phyloP scores from a whole-genome alignment of 2,888 invertebrate species.

The Rapana venosa region DNA sequence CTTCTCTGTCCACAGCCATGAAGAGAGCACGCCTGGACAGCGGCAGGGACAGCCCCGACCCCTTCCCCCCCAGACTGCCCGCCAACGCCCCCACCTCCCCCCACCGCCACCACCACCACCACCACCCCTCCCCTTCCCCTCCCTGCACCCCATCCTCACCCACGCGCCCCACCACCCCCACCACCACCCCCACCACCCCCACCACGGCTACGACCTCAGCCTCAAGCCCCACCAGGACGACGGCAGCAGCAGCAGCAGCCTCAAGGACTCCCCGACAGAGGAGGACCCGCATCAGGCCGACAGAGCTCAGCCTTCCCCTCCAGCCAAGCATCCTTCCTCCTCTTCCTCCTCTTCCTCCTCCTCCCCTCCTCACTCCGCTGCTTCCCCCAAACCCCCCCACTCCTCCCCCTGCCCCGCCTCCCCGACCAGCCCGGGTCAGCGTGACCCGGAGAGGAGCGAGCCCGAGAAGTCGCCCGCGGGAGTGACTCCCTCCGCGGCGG shows the following conservation, averaged over 20 bases:
- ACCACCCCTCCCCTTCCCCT: neutral
- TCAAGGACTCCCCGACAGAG: neutral
- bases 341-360: neutral
- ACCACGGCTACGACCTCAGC: constrained; percentile 15
- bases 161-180: neutral
- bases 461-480: constrained; percentile 4
- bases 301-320: neutral
- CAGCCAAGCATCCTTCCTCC: too few species aligned
- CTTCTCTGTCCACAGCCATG: neutral
- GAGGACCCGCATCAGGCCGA: neutral
- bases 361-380: neutral
- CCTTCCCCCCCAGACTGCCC: neutral
- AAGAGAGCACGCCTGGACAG: constrained; percentile 9
- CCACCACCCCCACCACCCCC: neutral
- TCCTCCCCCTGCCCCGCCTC: constrained; percentile 30
- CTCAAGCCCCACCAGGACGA: neutral
- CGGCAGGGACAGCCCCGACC: constrained; percentile 4
- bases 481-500: neutral
- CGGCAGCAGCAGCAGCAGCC: neutral
- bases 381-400: constrained; percentile 26
- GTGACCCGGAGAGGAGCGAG: constrained; percentile 29
- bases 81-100: neutral
- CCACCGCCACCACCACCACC: neutral
- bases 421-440: constrained; percentile 19
- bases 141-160: neutral